Base-by-base conservation (phyloP, 2,888 invertebrate genomes). In the Trichopria drosophilae region DNA sequence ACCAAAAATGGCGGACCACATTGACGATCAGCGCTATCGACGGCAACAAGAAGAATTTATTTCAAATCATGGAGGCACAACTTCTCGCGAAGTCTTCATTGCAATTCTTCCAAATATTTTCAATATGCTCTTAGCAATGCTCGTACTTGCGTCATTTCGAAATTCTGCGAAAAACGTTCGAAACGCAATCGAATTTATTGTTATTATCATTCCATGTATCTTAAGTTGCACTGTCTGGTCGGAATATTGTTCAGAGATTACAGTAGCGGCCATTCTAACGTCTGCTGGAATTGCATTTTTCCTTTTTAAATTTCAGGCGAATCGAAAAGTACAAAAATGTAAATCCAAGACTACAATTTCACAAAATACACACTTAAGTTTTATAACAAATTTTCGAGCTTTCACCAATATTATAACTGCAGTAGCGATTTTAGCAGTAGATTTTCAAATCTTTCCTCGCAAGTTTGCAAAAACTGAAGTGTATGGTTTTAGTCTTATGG, bases 401-500 rank as follows among this genome's bases (percentile, higher is more conserved):
- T 77, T 85, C 3, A 84, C 86, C 1, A 87, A 86, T 67, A 71
- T 91, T 7, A 80, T 88, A 36, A 90, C 93, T 4, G 82, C 83
- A 1, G 79, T 91, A 45, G 88, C 88, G 57, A 97, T 99, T 60
- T 77, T 98, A 50, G 98, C 93, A 1, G 94, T 99, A 0, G 99
- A 99, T 76, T 99, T 99, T 71, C 78, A 78, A 36, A 79, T 86
- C 41, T 98, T 94, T 72, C 96, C 97, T 0, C 77, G 88, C 36
- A 78, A 84, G 61, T 88, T 91, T 73, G 89, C 90, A 0, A 99
- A 99, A 77, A 93, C 93, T 0, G 89, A 90, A 68, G 81, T 76
- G 0, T 91, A 82, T 77, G 96, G 97, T 0, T 89, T 84, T 64
- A 87, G 92, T 69, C 73, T 95, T 19, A 99, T 99, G 99, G 99